Base-by-base conservation (phyloP, 2,113 vertebrate species). In the Meles meles region DNA sequence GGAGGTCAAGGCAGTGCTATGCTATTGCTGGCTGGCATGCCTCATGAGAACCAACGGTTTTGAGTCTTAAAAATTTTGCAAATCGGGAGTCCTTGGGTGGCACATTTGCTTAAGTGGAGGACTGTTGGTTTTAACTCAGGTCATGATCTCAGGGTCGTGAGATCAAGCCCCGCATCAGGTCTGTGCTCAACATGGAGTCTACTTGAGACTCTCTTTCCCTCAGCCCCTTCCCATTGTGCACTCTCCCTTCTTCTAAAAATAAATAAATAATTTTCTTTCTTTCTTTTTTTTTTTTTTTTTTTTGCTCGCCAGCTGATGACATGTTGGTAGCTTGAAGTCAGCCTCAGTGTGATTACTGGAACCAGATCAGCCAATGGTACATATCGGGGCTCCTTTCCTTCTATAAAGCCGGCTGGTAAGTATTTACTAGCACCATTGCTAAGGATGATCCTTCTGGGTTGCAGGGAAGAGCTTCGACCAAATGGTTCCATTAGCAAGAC, bases 21-120 rank as follows among this genome's bases (percentile, higher is more conserved):
- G 25, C 52, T 47, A 31, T 25, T n/a, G 34, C 52, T 91, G 81
- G 69, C 44, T 77, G n/a, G 39, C 39, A 5, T 18, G 37, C 34
- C n/a, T 88, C 57, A 61, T 0, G 2, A 89, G 31, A 93, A 76
- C 12, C 74, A 74, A 39, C 7, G 11, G 10, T 84, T 25, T 59
- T 59, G 76, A 72, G 25, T n/a, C 21, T n/a, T 37, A 82, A 49
- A 74, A 55, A 92, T 59, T 79, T 85, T 94, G 44, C 10, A 49
- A 80, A 34, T 7, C 34, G 20, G 67, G 34, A 8, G 34, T 8
- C 17, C 67, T 18, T 69, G 34, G 34, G 34, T 69, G 34, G 67
- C 34, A 20, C 34, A 21, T 3, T 69, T 8, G 0, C 17, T 69
- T 37, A 37, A 69, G 67, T 0, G 0, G 18, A 17, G 34, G 17